phyloP scores from a whole-genome alignment of 2,113 vertebrate species.

The Dermatemys mawii region DNA sequence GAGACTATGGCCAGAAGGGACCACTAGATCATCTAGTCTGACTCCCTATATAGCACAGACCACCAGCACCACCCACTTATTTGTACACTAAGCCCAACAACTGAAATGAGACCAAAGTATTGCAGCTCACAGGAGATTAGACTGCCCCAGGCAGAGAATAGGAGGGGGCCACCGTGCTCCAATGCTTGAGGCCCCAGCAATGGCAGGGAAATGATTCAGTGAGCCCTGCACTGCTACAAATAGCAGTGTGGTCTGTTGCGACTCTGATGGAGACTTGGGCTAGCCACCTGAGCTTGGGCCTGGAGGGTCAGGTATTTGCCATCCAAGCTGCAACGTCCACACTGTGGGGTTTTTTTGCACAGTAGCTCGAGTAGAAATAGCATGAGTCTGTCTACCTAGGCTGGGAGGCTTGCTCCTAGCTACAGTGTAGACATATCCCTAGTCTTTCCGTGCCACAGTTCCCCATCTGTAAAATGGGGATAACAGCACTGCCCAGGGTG shows the following conservation, averaged over 20 bases:
- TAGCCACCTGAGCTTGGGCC: not conserved
- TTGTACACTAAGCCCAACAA: not conserved
- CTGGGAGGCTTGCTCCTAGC: not conserved
- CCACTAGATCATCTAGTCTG: not conserved
- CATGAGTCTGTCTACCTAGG: not conserved
- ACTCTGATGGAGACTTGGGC: not conserved
- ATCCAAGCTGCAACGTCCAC: not conserved
- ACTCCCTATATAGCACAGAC: not conserved
- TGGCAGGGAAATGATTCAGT: not conserved
- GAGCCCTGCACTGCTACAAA: not conserved
- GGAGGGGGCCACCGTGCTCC: not conserved
- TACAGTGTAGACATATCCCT: fast-evolving
- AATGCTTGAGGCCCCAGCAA: not conserved
- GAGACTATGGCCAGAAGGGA: not conserved
- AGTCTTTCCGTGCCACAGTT: not conserved
- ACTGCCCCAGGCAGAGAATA: not conserved
- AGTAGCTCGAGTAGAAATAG: not conserved
- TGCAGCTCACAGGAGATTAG: not conserved
- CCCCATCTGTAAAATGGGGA: not conserved
- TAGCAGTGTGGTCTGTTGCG: not conserved
- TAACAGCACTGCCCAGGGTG: not conserved
- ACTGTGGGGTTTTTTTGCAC: not conserved
- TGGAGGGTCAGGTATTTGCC: not conserved
- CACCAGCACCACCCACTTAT: not conserved
- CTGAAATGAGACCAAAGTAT: not conserved